A percentile compares a stretch with the other conserved stretches of the same genome.
phyloP scores from a whole-genome alignment of 2,797 vertebrate genomes.

The Myiotriccus ornatus region DNA sequence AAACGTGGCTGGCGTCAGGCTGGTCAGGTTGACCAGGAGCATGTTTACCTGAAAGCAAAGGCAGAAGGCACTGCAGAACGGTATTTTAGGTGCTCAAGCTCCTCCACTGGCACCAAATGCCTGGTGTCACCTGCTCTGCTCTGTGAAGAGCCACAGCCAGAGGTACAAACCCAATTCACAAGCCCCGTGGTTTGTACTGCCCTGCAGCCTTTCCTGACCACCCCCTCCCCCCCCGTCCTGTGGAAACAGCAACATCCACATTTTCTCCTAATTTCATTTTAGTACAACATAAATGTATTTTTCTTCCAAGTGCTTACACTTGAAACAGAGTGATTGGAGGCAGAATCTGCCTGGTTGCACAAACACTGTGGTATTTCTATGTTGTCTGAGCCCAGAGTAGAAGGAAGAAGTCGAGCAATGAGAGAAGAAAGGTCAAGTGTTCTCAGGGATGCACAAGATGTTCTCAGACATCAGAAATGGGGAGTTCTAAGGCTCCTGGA shows the following conservation, averaged over 20 bases:
- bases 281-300: accelerated
- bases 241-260: accelerated
- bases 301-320: not conserved
- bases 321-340: not conserved
- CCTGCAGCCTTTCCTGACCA: not conserved
- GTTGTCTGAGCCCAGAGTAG: not conserved
- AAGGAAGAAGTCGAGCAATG: accelerated
- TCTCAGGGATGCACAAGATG: not conserved
- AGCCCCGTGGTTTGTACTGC: accelerated
- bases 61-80: accelerated
- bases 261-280: not conserved
- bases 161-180: accelerated
- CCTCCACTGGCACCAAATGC: not conserved
- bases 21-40: not conserved
- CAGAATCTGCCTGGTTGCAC: not conserved
- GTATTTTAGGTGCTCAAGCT: not conserved
- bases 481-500: not conserved
- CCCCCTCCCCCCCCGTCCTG: accelerated
- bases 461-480: not conserved
- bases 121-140: not conserved
- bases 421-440: not conserved
- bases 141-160: not conserved
- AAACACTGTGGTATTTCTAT: not conserved
- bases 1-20: accelerated
- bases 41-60: not conserved